Conservation (phyloP, 2,113 vertebrate species). For the Pseudonaja textilis region DNA sequence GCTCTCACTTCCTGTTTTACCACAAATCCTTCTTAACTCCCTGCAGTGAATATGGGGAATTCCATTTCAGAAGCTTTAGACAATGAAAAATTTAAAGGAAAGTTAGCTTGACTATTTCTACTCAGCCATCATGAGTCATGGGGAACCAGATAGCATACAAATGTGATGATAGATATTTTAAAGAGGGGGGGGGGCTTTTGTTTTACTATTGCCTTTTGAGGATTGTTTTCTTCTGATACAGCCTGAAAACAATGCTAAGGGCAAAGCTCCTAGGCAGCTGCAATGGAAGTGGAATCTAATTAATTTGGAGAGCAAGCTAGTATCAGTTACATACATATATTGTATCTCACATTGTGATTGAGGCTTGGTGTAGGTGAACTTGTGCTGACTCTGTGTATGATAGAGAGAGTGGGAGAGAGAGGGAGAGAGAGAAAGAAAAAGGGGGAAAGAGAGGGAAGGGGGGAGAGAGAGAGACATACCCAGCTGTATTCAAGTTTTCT, state of each 20-base stretch:
- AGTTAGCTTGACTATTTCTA: neutral
- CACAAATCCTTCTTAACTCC: neutral
- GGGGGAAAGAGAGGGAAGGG: accelerated
- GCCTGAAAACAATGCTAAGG: neutral
- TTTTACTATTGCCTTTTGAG: neutral
- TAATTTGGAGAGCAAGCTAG: neutral
- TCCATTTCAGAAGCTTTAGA: neutral
- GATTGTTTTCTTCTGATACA: neutral
- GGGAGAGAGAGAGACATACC: neutral
- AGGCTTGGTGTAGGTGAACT: neutral
- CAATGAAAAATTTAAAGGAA: neutral
- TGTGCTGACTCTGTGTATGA: neutral
- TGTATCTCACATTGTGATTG: neutral
- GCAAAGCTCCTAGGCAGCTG: neutral
- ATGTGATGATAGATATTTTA: neutral
- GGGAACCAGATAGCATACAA: neutral
- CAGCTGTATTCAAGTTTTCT: neutral
- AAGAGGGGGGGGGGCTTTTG: neutral
- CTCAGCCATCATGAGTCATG: neutral
- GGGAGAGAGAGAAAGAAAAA: neutral
- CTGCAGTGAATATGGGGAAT: neutral
- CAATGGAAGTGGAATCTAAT: neutral
- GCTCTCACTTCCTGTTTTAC: neutral
- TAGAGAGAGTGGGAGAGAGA: neutral
- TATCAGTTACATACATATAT: neutral